Conservation (phyloP, 2,113 vertebrate genomes). For the Brienomyrus longianalis region DNA sequence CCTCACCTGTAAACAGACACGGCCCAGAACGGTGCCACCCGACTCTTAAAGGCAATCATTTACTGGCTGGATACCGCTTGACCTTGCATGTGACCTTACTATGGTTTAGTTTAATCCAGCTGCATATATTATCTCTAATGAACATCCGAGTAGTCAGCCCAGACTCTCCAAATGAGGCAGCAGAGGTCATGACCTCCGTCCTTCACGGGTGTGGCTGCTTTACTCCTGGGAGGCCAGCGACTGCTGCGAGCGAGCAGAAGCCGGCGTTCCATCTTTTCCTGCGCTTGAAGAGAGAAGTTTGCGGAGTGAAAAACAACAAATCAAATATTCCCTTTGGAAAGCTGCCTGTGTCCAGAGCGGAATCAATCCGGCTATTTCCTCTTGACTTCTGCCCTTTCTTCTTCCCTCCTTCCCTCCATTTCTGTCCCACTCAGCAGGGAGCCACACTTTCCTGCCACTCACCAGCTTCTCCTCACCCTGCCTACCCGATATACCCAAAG, state of each 20-base stretch:
- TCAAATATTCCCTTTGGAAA: conserved; percentile 12
- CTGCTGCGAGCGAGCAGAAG: neutral
- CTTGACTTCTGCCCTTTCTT: neutral
- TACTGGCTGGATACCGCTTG: neutral
- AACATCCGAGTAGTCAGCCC: neutral
- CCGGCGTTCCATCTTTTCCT: neutral
- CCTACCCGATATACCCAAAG: neutral
- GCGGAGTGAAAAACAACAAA: neutral
- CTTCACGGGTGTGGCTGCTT: neutral
- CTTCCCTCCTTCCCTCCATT: neutral
- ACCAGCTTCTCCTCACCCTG: neutral
- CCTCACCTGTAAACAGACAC: neutral
- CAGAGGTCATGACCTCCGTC: neutral
- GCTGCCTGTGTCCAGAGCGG: neutral
- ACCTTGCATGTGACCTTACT: neutral
- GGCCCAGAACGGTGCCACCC: neutral
- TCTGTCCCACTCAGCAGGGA: neutral
- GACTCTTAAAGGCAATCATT: neutral
- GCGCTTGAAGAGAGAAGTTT: neutral
- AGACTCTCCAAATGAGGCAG: neutral
- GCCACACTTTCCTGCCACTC: neutral
- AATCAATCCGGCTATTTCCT: conserved; percentile 12
- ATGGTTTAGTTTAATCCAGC: neutral
- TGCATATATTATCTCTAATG: neutral
- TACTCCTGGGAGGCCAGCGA: neutral